Percentiles rank a stretch among this genome's conserved stretches.
Conservation (phyloP, 2,888 invertebrate species). For the Nephrotoma guestfalica region DNA sequence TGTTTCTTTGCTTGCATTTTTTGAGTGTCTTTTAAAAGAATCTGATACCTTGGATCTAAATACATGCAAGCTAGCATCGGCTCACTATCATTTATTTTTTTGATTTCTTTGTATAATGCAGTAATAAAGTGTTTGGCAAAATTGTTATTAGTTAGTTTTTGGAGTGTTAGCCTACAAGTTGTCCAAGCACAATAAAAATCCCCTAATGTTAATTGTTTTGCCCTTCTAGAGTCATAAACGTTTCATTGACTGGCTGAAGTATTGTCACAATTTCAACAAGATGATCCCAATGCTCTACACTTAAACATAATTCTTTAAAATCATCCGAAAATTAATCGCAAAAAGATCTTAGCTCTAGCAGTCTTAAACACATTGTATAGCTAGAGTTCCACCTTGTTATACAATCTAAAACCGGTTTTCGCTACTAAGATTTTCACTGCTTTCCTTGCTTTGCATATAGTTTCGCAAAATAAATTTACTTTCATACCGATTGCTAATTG, state of each 20-base stretch:
- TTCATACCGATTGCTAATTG: constrained; percentile 1
- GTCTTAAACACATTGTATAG: no score
- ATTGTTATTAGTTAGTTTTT: background rate
- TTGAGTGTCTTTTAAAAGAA: background rate
- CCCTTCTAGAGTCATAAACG: background rate
- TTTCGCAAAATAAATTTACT: no score
- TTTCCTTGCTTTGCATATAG: background rate
- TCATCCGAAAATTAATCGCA: background rate
- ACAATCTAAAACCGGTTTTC: no score
- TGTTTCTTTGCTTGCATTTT: background rate
- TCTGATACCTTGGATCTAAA: constrained; percentile 1
- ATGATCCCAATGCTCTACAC: background rate
- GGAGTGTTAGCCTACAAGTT: background rate
- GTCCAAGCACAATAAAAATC: constrained; percentile 4
- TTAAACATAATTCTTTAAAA: background rate
- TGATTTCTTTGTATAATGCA: background rate
- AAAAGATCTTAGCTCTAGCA: no score
- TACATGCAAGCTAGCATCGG: constrained; percentile 3
- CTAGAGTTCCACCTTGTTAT: no score
- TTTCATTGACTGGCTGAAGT: no score
- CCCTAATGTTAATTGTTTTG: constrained; percentile 1
- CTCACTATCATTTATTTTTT: background rate
- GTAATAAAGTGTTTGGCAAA: background rate
- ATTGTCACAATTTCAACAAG: background rate
- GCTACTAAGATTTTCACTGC: background rate